These are phyloP conservation scores for Mus minutoides DNA, from an alignment of 2,797 vertebrate genomes.

Conservation along the genomic window DNA sequence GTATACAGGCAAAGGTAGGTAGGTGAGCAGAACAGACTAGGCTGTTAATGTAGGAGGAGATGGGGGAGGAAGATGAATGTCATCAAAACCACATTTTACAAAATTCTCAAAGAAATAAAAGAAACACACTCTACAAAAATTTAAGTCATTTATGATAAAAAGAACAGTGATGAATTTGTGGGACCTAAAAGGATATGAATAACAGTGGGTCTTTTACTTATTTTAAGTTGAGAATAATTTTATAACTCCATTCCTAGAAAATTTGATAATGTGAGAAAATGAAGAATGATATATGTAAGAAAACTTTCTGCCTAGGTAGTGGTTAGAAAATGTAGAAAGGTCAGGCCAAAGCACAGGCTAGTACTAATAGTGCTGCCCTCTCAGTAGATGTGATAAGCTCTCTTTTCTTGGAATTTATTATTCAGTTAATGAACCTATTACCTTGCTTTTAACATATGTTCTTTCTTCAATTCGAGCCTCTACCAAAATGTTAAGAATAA, in stretches of 20 bases:
- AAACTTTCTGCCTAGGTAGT: background rate
- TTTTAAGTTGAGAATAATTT: background rate
- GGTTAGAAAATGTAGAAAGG: background rate
- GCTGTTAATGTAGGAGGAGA: rapidly evolving
- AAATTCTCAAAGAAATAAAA: background rate
- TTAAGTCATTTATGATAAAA: background rate
- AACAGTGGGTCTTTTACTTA: background rate
- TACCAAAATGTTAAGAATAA: background rate
- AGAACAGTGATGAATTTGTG: too few species aligned
- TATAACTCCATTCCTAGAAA: background rate
- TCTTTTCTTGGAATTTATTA: background rate
- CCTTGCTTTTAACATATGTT: background rate
- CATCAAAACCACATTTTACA: background rate
- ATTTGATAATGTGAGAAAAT: background rate
- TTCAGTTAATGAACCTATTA: background rate
- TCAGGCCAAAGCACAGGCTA: background rate
- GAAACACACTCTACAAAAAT: background rate
- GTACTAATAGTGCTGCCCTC: too few species aligned
- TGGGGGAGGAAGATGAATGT: background rate
- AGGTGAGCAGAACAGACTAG: background rate
- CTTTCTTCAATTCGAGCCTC: background rate
- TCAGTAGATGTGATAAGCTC: background rate
- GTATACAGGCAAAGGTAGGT: too few species aligned
- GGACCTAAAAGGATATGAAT: background rate
- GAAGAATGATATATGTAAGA: background rate